Percentiles rank a stretch among this genome's conserved stretches.
Evolutionary conservation across 2,797 vertebrate genomes (phyloP).

Genomic region (Centropyge bicolor): DNA sequence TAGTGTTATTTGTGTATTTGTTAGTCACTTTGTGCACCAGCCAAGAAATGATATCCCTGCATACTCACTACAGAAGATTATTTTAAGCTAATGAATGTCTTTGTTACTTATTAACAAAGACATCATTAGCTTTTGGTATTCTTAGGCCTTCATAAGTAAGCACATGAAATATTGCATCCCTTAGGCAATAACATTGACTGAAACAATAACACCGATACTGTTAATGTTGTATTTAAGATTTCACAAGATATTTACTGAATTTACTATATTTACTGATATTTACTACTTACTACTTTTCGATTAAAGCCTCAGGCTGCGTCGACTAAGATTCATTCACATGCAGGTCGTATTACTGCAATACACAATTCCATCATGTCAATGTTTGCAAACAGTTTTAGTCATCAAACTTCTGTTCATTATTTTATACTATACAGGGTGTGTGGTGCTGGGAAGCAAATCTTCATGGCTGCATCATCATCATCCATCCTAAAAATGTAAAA

Average conservation of each 20-base stretch:
- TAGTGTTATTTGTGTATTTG: not conserved
- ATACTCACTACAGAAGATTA: not conserved
- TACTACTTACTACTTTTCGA: too few relatives aligned
- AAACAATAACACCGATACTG: not conserved
- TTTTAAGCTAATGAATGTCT: not conserved
- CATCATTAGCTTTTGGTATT: not conserved
- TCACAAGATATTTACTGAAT: not conserved
- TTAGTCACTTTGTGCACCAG: not conserved
- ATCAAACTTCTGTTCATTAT: not conserved
- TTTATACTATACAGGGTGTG: not conserved
- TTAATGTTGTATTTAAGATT: not conserved
- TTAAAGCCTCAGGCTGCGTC: not conserved
- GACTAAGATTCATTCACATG: not conserved
- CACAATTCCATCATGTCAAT: not conserved
- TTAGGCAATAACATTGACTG: not conserved
- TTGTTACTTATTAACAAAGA: not conserved
- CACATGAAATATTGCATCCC: not conserved
- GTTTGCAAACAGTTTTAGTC: slow-evolving; percentile 15
- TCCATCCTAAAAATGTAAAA: not conserved
- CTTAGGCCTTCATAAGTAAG: not conserved
- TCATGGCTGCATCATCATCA: not conserved
- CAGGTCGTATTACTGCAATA: not conserved
- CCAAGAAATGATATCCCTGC: not conserved
- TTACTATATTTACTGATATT: too few relatives aligned
- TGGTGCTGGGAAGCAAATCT: not conserved